Evolutionary conservation across 2,113 vertebrate species (phyloP).

Genomic region (Desmodus rotundus): DNA sequence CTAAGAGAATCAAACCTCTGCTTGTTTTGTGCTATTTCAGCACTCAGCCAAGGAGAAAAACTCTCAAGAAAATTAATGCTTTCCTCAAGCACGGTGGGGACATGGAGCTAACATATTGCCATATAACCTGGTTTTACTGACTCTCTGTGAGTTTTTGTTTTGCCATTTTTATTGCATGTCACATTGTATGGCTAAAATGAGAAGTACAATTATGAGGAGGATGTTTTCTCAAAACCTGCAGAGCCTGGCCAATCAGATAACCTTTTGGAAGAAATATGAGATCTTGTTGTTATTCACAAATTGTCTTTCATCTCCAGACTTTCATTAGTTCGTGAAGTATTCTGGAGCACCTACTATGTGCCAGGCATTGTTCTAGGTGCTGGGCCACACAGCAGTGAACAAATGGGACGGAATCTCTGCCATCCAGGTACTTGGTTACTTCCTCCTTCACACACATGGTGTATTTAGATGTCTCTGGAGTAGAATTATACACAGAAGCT

Average conservation of each 20-base stretch:
- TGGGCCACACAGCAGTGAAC: not conserved
- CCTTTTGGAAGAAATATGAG: not conserved
- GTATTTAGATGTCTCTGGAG: not conserved
- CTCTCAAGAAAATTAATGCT: conserved; percentile 42
- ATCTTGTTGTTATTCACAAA: not conserved
- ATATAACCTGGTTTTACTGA: not conserved
- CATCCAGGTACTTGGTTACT: not conserved
- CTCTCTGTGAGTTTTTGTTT: conserved; percentile 13
- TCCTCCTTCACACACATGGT: not conserved
- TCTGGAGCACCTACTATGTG: not conserved
- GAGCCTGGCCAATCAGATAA: not conserved
- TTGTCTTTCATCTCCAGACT: not conserved
- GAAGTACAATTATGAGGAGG: not conserved
- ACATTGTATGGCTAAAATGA: not conserved
- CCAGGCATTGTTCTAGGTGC: not conserved
- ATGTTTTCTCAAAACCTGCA: not conserved
- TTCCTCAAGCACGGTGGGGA: conserved; percentile 20
- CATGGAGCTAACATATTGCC: not conserved
- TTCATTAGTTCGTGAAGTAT: not conserved
- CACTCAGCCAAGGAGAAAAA: conserved; percentile 52
- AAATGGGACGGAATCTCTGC: not conserved
- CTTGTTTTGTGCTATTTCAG: conserved; percentile 64
- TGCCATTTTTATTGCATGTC: not conserved
- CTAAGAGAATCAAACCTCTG: conserved; percentile 52
- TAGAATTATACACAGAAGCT: not conserved